Evolutionary conservation across 2,113 vertebrate species (phyloP).

Genomic region (Epinephelus cyanopodus): DNA sequence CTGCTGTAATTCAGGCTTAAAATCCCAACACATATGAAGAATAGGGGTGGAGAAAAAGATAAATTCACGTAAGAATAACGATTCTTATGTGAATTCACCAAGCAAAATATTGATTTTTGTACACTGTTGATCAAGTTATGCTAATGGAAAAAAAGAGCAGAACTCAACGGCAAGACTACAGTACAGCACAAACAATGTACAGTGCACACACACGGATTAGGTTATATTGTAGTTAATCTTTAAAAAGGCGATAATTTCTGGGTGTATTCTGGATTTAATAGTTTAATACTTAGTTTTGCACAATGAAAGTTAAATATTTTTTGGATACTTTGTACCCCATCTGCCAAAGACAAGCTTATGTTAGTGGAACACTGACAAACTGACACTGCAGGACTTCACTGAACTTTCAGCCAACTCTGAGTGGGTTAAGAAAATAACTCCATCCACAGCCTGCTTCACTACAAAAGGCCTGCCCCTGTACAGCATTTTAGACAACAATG

Average conservation of each 20-base stretch:
- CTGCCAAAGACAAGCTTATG: not conserved
- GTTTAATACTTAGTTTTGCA: no score
- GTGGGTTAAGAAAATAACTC: not conserved
- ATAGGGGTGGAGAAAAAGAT: not conserved
- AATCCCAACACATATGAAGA: not conserved
- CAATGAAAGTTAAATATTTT: not conserved
- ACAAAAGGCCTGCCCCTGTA: no score
- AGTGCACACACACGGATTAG: no score
- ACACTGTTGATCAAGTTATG: not conserved
- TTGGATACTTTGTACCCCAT: not conserved
- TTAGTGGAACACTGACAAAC: not conserved
- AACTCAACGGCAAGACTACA: no score
- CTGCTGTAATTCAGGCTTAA: not conserved
- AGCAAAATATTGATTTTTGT: not conserved
- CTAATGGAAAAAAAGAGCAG: no score
- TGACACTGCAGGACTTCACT: not conserved
- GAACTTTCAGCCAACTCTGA: not conserved
- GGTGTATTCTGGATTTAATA: no score
- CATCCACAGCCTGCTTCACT: not conserved
- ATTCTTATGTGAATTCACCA: not conserved
- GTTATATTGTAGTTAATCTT: not conserved
- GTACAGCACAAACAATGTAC: no score
- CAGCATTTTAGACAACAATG: no score
- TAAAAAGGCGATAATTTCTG: no score
- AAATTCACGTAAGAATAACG: fast-evolving